A percentile compares a stretch with the other conserved stretches of the same genome.
phyloP scores from a whole-genome alignment of 1,140 invertebrate genomes.

The Leptopilina boulardi region DNA sequence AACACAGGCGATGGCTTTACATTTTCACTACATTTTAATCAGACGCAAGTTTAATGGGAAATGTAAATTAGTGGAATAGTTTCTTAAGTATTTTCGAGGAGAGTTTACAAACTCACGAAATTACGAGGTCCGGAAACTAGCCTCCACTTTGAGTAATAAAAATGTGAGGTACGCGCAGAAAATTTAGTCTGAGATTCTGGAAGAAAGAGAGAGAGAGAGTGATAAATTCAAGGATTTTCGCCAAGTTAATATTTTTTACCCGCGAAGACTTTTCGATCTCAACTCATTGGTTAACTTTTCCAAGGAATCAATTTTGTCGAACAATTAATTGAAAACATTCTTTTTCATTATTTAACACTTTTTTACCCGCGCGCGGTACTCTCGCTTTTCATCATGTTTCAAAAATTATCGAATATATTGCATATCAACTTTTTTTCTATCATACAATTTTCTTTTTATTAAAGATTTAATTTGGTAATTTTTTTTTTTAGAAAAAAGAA shows the following conservation, averaged over 20 bases:
- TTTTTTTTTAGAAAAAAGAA: too few species aligned
- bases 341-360: background rate
- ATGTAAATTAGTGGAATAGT: constrained; percentile 28
- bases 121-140: constrained; percentile 20
- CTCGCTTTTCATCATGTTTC: background rate
- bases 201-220: too few species aligned
- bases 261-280: background rate
- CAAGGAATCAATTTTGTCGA: background rate
- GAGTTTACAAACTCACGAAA: constrained; percentile 30
- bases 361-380: too few species aligned
- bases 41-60: constrained; percentile 27
- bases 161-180: constrained; percentile 19
- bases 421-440: too few species aligned
- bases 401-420: background rate
- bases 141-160: constrained; percentile 26
- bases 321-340: background rate
- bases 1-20: constrained; percentile 14
- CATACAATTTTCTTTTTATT: too few species aligned
- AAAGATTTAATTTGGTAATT: too few species aligned
- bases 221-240: constrained; percentile 12
- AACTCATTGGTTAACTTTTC: background rate
- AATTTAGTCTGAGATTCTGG: constrained; percentile 10
- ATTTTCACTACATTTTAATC: constrained; percentile 32
- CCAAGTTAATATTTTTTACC: constrained; percentile 8
- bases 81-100: constrained; percentile 30